Conservation (phyloP, 2,113 vertebrate genomes). For the Diadophis punctatus region DNA sequence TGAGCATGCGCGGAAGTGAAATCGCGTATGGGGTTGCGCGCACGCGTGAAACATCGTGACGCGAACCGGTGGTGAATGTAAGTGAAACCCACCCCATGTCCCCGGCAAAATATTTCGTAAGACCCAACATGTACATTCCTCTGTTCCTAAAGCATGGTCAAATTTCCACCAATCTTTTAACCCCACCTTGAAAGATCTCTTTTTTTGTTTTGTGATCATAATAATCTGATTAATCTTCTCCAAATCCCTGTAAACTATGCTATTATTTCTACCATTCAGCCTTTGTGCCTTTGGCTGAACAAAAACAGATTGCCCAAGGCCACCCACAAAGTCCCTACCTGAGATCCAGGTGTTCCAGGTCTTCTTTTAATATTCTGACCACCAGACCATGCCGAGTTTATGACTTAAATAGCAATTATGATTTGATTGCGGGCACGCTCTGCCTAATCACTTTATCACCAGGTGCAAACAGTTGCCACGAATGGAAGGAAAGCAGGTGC, state of each 20-base stretch:
- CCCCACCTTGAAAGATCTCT: not conserved
- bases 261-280: not conserved
- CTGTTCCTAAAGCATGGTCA: not conserved
- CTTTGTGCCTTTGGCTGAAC: not conserved
- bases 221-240: conserved; percentile 2
- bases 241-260: not conserved
- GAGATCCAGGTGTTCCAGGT: conserved; percentile 11
- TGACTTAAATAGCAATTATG: conserved; percentile 7
- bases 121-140: not conserved
- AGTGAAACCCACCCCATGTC: too few relatives aligned
- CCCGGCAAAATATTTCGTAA: not conserved
- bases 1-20: too few relatives aligned
- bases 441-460: conserved; percentile 5
- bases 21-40: too few relatives aligned
- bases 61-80: too few relatives aligned
- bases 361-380: conserved; percentile 20
- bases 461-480: not conserved
- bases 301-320: not conserved
- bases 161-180: not conserved
- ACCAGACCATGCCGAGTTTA: not conserved
- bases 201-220: conserved; percentile 5
- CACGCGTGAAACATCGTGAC: too few relatives aligned
- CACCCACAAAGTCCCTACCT: not conserved
- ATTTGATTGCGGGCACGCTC: not conserved
- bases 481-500: not conserved